Evolutionary conservation across 2,888 invertebrate genomes (phyloP).

Genomic region (Marasmarcha lunaedactyla): DNA sequence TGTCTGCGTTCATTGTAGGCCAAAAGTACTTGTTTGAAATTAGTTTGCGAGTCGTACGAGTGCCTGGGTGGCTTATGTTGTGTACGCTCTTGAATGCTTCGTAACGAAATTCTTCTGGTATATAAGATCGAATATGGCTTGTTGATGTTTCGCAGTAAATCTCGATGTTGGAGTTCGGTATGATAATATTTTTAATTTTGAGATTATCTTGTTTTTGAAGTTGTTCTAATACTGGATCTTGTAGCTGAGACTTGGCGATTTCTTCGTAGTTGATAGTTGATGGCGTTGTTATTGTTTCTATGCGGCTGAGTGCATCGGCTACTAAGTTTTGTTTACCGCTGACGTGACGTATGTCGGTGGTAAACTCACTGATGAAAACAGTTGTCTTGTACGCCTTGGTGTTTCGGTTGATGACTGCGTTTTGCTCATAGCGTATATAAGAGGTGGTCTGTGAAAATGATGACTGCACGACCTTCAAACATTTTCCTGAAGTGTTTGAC

Average conservation of each 20-base stretch:
- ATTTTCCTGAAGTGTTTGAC: conserved; percentile 14
- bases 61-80: too few relatives aligned
- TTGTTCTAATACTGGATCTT: conserved; percentile 3
- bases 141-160: too few relatives aligned
- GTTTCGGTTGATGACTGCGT: conserved; percentile 5
- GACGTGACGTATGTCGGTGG: conserved; percentile 11
- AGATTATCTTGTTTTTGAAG: conserved; percentile 5
- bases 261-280: conserved; percentile 8
- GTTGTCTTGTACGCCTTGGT: conserved; percentile 9
- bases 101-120: too few relatives aligned
- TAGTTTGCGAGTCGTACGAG: too few relatives aligned
- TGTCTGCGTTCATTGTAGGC: too few relatives aligned
- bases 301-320: conserved; percentile 17
- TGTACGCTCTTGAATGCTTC: too few relatives aligned
- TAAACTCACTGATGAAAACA: conserved; percentile 15
- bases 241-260: conserved; percentile 8
- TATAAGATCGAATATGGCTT: too few relatives aligned
- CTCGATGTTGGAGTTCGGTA: background rate
- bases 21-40: too few relatives aligned
- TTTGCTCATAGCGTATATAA: conserved; percentile 8
- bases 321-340: conserved; percentile 11
- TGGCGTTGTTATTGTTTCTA: conserved; percentile 9
- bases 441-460: conserved; percentile 4
- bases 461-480: conserved; percentile 13
- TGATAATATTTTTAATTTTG: background rate